Evolutionary conservation across 2,888 invertebrate species (phyloP), one percentile per base, ranked within the genome.

Genomic region (Melolontha melolontha): DNA sequence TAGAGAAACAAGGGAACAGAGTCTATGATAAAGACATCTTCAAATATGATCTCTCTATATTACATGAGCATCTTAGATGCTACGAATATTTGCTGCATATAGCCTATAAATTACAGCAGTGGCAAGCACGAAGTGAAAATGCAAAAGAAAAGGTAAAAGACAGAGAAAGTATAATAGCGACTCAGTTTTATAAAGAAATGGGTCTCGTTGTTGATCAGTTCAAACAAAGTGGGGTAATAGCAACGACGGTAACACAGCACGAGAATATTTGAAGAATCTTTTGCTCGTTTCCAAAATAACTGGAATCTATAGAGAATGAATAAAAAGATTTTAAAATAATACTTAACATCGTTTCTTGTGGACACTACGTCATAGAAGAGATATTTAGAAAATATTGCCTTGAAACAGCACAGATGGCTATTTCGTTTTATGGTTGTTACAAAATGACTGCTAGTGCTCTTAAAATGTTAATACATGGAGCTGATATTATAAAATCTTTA

Each of bases 401-500:
- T 42, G 59, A 59, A 42, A 59, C 44, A 17, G 59, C 59, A 42
- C 14, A 59, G 16, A 17, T 16, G 17, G 41, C 42, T 10, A n/a
- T 59, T 12, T 5, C 14, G 2, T 17, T 59, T n/a, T 59, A 59
- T 59, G 42, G 42, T n/a, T 59, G 59, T 17, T 59, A 59, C 42
- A 59, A 42, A 42, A 59, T 59, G 42, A 59, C 42, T 59, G 42
- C 59, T 10, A 42, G 27, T 40, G 59, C 42, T 12, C 42, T 17
- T 17, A 59, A 34, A 17, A 11, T 54, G 12, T 40, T 54, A 8
- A 54, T n/a, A n/a, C n/a, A n/a, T n/a, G n/a, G n/a, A n/a, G n/a
- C n/a, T n/a, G n/a, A n/a, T n/a, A n/a, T n/a, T n/a, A n/a, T n/a
- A n/a, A n/a, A n/a, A n/a, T n/a, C n/a, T n/a, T n/a, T n/a, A n/a